These are phyloP conservation scores for Camponotus pennsylvanicus DNA, from an alignment of 1,140 invertebrate species.

Conservation along the genomic window DNA sequence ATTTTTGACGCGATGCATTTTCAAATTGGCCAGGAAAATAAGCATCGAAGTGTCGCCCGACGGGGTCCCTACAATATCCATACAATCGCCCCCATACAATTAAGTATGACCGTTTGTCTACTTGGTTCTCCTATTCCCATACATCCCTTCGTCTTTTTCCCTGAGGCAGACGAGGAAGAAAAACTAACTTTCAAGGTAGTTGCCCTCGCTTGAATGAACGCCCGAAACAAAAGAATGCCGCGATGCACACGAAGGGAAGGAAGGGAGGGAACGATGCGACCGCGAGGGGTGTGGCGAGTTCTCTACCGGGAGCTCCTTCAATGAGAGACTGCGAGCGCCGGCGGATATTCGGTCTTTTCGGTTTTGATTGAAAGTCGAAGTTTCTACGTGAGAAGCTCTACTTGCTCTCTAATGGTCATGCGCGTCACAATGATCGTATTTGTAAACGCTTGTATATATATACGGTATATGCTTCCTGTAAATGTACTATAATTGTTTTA, in stretches of 20 bases:
- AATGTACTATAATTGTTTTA: slow-evolving; percentile 4
- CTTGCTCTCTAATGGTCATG: neutral
- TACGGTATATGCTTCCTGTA: neutral
- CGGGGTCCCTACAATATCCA: neutral
- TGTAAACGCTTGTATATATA: neutral
- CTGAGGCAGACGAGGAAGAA: slow-evolving; percentile 13
- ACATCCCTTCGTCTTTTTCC: slow-evolving; percentile 20
- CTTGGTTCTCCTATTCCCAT: slow-evolving; percentile 27
- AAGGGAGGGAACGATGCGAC: slow-evolving; percentile 18
- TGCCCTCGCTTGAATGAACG: slow-evolving; percentile 54
- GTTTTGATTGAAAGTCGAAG: slow-evolving; percentile 23
- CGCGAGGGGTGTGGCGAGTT: slow-evolving; percentile 48
- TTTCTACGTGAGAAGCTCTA: slow-evolving; percentile 6
- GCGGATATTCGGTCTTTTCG: slow-evolving; percentile 29
- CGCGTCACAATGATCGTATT: neutral
- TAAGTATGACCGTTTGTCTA: slow-evolving; percentile 39
- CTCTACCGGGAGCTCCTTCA: slow-evolving; percentile 38
- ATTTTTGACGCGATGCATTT: slow-evolving; percentile 16
- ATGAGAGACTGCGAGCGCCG: slow-evolving; percentile 36
- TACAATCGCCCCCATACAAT: slow-evolving; percentile 50
- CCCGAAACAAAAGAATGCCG: slow-evolving; percentile 62
- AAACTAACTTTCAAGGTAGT: slow-evolving; percentile 48
- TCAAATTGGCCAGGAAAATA: slow-evolving; percentile 5
- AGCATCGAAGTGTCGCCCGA: slow-evolving; percentile 34
- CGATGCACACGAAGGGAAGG: slow-evolving; percentile 44